phyloP scores from a whole-genome alignment of 2,888 invertebrate genomes.

The Andrena fulva region DNA sequence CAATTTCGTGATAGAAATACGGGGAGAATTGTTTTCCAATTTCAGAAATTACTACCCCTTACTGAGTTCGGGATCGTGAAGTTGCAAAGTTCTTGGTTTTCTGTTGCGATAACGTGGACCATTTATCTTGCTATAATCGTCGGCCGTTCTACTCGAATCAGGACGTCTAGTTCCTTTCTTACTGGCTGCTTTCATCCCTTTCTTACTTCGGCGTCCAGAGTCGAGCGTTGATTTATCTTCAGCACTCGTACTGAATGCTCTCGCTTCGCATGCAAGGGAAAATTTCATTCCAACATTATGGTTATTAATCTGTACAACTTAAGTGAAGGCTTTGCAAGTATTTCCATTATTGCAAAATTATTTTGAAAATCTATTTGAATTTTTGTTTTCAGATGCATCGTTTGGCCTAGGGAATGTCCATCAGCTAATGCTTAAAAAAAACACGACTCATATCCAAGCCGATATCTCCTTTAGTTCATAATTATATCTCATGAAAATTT shows the following conservation, averaged over 20 bases:
- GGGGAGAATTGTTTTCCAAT: neutral
- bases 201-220: slow-evolving; percentile 32
- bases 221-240: slow-evolving; percentile 46
- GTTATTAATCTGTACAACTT: slow-evolving; percentile 3
- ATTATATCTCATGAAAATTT: too few relatives aligned
- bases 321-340: neutral
- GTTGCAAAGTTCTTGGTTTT: slow-evolving; percentile 1
- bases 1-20: neutral
- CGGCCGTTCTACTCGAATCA: slow-evolving; percentile 39
- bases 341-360: too few relatives aligned
- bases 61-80: slow-evolving; percentile 12
- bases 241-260: neutral
- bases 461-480: too few relatives aligned
- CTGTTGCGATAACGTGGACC: slow-evolving; percentile 23
- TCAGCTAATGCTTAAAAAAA: too few relatives aligned
- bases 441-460: too few relatives aligned
- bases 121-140: slow-evolving; percentile 52
- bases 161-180: slow-evolving; percentile 26
- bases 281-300: slow-evolving; percentile 25
- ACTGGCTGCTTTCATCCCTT: slow-evolving; percentile 5
- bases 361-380: too few relatives aligned
- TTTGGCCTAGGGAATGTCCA: too few relatives aligned
- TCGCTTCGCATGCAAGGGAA: slow-evolving; percentile 22
- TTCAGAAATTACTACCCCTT: neutral
- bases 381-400: too few relatives aligned